Percentiles rank a stretch among this genome's conserved stretches.
phyloP scores from a whole-genome alignment of 1,140 invertebrate genomes.

The Metopolophium dirhodum region DNA sequence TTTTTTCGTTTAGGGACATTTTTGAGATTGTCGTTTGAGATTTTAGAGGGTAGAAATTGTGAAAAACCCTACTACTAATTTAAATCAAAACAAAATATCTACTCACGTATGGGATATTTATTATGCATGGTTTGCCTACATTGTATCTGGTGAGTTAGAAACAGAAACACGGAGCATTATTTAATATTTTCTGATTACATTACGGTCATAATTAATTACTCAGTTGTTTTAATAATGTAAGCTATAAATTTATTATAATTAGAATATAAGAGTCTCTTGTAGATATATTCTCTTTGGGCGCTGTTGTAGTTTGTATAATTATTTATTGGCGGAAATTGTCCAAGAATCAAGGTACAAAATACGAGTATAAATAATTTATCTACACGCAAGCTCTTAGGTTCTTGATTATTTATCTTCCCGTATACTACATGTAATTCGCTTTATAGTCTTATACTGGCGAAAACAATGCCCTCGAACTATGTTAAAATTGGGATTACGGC shows the following conservation, averaged over 20 bases:
- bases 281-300: not conserved
- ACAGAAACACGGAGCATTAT: not conserved
- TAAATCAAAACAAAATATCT: not conserved
- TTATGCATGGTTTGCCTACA: not conserved
- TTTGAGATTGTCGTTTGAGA: not conserved
- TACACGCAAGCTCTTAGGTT: not conserved
- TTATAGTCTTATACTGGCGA: not conserved
- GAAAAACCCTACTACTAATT: not conserved
- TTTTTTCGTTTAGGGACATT: not conserved
- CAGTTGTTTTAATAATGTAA: not conserved
- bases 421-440: not conserved
- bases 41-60: not conserved
- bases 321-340: not conserved
- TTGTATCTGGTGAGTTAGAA: not conserved
- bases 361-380: not conserved
- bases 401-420: not conserved
- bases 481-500: not conserved
- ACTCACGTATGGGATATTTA: not conserved
- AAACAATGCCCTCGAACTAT: not conserved
- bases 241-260: not conserved
- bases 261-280: not conserved
- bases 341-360: not conserved
- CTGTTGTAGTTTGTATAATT: not conserved
- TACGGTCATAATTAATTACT: not conserved
- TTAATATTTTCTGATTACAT: not conserved